A percentile compares a stretch with the other conserved stretches of the same genome.
These are phyloP conservation scores for Tympanoctomys barrerae DNA, from an alignment of 2,797 vertebrate species.

Conservation along the genomic window DNA sequence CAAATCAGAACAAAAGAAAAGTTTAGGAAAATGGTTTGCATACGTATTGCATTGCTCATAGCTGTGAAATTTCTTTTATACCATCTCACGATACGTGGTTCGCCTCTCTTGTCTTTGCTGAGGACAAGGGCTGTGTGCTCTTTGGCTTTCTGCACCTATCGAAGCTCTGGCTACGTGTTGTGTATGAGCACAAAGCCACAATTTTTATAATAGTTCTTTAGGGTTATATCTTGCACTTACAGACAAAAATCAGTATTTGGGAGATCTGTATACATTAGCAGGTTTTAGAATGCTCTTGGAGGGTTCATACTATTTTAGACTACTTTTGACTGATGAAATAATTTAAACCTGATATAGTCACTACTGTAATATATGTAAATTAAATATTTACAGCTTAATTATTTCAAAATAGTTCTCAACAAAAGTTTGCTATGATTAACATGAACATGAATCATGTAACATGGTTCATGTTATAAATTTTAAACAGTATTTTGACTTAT, in stretches of 20 bases:
- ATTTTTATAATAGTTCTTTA: constrained; percentile 16
- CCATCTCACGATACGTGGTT: background rate
- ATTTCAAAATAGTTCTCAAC: constrained; percentile 46
- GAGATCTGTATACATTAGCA: background rate
- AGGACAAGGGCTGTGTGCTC: background rate
- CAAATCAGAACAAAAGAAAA: constrained; percentile 35
- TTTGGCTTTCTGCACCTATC: background rate
- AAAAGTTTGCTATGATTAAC: constrained; percentile 47
- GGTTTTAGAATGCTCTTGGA: constrained; percentile 34
- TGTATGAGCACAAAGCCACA: background rate
- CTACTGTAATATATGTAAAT: constrained; percentile 3
- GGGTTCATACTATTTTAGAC: constrained; percentile 14
- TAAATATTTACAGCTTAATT: constrained; percentile 15
- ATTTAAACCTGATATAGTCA: constrained; percentile 34
- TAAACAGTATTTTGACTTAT: constrained; percentile 35
- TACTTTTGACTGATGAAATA: background rate
- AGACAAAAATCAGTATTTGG: background rate
- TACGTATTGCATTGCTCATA: background rate
- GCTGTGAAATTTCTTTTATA: background rate
- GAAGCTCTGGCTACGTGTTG: background rate
- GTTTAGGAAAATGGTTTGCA: constrained; percentile 15
- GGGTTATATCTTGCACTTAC: background rate
- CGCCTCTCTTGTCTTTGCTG: background rate
- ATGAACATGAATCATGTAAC: background rate
- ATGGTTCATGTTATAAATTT: constrained; percentile 1